These are phyloP conservation scores for Cotesia vestalis DNA, from an alignment of 1,140 invertebrate genomes.

Conservation along the genomic window DNA sequence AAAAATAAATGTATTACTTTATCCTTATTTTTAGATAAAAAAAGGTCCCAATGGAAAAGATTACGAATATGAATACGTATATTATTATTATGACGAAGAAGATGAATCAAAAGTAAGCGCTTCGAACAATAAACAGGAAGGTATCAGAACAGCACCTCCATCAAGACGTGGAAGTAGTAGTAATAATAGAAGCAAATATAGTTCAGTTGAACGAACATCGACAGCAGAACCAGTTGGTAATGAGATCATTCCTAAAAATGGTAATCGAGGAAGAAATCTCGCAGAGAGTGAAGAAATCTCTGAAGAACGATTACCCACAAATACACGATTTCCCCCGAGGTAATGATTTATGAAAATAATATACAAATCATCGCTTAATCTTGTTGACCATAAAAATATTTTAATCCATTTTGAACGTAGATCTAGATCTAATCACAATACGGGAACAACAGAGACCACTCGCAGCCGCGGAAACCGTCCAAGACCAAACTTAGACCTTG, in stretches of 20 bases:
- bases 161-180: slow-evolving; percentile 50
- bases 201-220: slow-evolving; percentile 72
- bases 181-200: slow-evolving; percentile 71
- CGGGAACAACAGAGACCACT: slow-evolving; percentile 59
- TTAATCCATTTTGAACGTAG: slow-evolving; percentile 39
- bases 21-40: slow-evolving; percentile 72
- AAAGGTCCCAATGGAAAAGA: slow-evolving; percentile 90
- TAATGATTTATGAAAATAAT: slow-evolving; percentile 55
- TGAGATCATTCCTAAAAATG: slow-evolving; percentile 72
- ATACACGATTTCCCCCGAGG: slow-evolving; percentile 81
- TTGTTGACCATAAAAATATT: slow-evolving; percentile 7
- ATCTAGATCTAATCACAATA: slow-evolving; percentile 59
- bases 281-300: slow-evolving; percentile 62
- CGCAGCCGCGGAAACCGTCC: slow-evolving; percentile 69
- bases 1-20: background rate
- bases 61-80: slow-evolving; percentile 91
- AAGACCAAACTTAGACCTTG: slow-evolving; percentile 77
- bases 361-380: background rate
- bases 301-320: slow-evolving; percentile 76
- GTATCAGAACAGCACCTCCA: slow-evolving; percentile 61
- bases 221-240: slow-evolving; percentile 71
- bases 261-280: slow-evolving; percentile 68
- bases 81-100: slow-evolving; percentile 89
- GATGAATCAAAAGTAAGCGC: slow-evolving; percentile 69
- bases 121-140: slow-evolving; percentile 69